A percentile compares a stretch with the other conserved stretches of the same genome.
Conservation (phyloP, 1,140 invertebrate species). For the Meloidogyne hapla region DNA sequence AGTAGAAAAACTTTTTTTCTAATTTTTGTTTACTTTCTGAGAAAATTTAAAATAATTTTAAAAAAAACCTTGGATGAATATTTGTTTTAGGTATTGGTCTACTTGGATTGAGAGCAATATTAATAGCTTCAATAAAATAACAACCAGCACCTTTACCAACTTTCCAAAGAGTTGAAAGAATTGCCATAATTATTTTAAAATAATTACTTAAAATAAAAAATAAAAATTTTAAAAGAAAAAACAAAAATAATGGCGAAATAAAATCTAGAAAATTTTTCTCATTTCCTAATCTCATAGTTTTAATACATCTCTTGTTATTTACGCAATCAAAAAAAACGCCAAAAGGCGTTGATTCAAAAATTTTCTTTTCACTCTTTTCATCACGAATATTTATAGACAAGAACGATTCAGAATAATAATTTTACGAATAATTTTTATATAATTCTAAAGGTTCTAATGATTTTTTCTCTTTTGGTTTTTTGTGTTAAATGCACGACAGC, state of each 20-base stretch:
- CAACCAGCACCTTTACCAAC: slow-evolving; percentile 11
- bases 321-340: neutral
- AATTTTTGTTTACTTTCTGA: no score
- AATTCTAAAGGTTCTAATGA: no score
- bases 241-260: neutral
- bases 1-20: no score
- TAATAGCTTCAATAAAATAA: slow-evolving; percentile 10
- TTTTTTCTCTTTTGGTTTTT: no score
- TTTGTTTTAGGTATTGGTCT: neutral
- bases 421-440: no score
- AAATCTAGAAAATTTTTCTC: neutral
- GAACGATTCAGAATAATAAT: no score
- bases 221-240: neutral
- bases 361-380: no score
- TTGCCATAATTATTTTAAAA: slow-evolving; percentile 8
- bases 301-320: no score
- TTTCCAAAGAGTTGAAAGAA: slow-evolving; percentile 7
- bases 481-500: no score
- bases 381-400: no score
- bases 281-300: neutral
- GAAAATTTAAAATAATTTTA: neutral
- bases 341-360: no score
- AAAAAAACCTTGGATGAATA: slow-evolving; percentile 25
- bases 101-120: slow-evolving; percentile 18
- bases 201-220: neutral